phyloP scores from a whole-genome alignment of 2,888 invertebrate genomes.

The Ornithoptera priamus region DNA sequence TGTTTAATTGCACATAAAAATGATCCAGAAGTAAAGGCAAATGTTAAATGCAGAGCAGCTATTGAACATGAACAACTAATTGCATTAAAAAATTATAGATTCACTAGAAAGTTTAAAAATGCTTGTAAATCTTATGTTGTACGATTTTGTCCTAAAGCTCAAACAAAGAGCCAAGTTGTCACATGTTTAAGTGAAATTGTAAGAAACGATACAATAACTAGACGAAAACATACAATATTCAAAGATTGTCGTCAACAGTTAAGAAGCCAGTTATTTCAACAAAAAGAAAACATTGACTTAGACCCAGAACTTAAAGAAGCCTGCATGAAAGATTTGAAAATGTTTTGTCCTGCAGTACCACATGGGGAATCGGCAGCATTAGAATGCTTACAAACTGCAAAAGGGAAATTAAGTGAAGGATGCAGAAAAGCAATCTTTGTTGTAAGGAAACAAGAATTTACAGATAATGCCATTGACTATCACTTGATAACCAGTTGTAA shows the following conservation, averaged over 20 bases:
- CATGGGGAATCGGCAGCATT: slow-evolving; percentile 86
- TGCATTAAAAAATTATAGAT: slow-evolving; percentile 94
- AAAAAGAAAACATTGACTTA: slow-evolving; percentile 92
- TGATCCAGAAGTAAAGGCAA: slow-evolving; percentile 87
- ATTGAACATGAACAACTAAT: slow-evolving; percentile 98
- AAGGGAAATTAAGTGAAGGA: slow-evolving; percentile 81
- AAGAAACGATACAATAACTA: slow-evolving; percentile 91
- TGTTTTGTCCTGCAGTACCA: slow-evolving; percentile 84
- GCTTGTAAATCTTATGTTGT: slow-evolving; percentile 92
- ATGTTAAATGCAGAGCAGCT: slow-evolving; percentile 92
- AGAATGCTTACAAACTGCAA: slow-evolving; percentile 87
- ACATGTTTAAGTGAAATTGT: slow-evolving; percentile 94
- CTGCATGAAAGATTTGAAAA: slow-evolving; percentile 89
- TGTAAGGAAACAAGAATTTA: slow-evolving; percentile 90
- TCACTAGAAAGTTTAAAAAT: slow-evolving; percentile 96
- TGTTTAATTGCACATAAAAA: slow-evolving; percentile 96
- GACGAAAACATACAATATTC: slow-evolving; percentile 87
- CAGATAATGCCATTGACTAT: slow-evolving; percentile 93
- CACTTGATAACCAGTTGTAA: slow-evolving; percentile 91
- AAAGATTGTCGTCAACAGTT: slow-evolving; percentile 95
- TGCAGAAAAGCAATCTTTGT: slow-evolving; percentile 92
- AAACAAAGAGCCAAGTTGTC: slow-evolving; percentile 88
- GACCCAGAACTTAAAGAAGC: slow-evolving; percentile 91
- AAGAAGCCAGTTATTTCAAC: slow-evolving; percentile 93
- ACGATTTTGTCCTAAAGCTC: slow-evolving; percentile 84